These are phyloP conservation scores for Pomatorhinus ruficollis DNA, from an alignment of 2,113 vertebrate species.

Conservation along the genomic window DNA sequence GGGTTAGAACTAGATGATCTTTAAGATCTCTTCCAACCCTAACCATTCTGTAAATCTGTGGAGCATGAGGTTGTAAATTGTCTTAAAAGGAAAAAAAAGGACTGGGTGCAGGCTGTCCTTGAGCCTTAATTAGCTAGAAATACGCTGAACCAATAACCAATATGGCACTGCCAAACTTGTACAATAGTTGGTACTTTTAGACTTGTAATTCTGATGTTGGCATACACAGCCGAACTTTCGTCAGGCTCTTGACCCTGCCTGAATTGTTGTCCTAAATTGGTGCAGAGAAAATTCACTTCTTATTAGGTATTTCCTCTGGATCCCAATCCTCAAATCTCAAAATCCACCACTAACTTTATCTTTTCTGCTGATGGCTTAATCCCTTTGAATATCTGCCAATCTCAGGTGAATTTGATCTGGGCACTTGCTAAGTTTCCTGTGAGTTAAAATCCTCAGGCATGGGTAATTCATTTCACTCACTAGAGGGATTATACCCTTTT, in stretches of 20 bases:
- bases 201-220: background rate
- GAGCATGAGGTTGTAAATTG: background rate
- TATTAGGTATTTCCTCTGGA: background rate
- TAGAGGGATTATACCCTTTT: background rate
- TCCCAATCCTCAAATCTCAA: background rate
- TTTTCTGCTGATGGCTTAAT: background rate
- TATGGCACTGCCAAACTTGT: background rate
- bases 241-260: background rate
- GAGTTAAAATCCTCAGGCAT: background rate
- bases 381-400: background rate
- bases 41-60: background rate
- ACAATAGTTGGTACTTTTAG: background rate
- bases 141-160: fast-evolving
- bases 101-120: background rate
- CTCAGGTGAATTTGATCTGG: background rate
- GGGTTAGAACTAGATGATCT: background rate
- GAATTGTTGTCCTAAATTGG: background rate
- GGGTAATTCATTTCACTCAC: background rate
- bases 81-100: background rate
- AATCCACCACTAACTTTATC: background rate
- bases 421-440: background rate
- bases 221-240: background rate
- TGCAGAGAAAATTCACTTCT: background rate
- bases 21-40: background rate
- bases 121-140: background rate